Percentiles rank a stretch among this genome's conserved stretches.
These are phyloP conservation scores for Lytechinus variegatus DNA, from an alignment of 35 echinoderm and acorn worm genomes.

Conservation along the genomic window DNA sequence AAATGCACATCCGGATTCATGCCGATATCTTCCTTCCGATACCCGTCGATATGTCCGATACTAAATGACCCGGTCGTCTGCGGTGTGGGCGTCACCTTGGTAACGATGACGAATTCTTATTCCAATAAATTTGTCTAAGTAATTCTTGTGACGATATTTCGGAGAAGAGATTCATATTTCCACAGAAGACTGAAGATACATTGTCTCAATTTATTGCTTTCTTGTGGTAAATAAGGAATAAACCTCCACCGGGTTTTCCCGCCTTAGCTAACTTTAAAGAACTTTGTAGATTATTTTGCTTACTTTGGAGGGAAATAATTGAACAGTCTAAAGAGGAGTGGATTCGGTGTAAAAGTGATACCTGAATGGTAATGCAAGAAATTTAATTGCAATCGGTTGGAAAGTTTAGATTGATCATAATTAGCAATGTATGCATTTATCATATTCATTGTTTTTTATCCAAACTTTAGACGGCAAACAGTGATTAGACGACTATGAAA, in stretches of 20 bases:
- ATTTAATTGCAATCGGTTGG: no score
- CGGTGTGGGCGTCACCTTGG: neutral
- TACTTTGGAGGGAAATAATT: no score
- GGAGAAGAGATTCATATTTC: neutral
- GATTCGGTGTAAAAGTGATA: no score
- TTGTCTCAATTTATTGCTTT: neutral
- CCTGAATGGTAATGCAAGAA: no score
- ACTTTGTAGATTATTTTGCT: no score
- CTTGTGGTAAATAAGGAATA: neutral
- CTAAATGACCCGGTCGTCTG: neutral
- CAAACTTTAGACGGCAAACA: neutral
- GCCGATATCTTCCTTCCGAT: neutral
- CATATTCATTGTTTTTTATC: neutral
- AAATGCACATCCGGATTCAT: neutral
- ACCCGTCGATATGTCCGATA: neutral
- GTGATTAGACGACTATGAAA: neutral
- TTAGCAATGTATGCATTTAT: neutral
- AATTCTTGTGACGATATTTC: neutral
- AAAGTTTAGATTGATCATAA: no score
- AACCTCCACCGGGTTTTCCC: neutral
- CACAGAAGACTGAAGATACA: neutral
- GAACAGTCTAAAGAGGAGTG: no score
- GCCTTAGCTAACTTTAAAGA: neutral
- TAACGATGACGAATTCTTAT: neutral
- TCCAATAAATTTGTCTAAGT: neutral